Percentiles rank a stretch among this genome's conserved stretches.
These are phyloP conservation scores for Megalopta genalis DNA, from an alignment of 1,140 invertebrate species.

Conservation along the genomic window DNA sequence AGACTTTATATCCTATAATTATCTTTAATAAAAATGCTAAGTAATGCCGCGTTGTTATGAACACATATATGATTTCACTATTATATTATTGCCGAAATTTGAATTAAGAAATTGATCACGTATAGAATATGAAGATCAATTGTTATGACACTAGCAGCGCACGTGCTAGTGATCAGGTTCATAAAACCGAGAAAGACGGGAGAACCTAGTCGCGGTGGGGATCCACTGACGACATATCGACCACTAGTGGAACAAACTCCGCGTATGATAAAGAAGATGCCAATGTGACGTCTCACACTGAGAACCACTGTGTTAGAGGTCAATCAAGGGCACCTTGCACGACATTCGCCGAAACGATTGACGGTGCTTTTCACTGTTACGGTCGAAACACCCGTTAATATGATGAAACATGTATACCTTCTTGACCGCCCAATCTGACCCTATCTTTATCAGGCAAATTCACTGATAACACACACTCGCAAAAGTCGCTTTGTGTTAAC, in stretches of 20 bases:
- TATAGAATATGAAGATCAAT: neutral
- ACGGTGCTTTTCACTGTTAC: constrained; percentile 55
- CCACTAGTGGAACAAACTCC: constrained; percentile 37
- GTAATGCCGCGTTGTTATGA: too few species aligned
- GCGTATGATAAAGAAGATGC: neutral
- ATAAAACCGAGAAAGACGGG: neutral
- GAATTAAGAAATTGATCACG: neutral
- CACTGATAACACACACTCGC: constrained; percentile 15
- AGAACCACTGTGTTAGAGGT: constrained; percentile 66
- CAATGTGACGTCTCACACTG: constrained; percentile 23
- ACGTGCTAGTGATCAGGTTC: neutral
- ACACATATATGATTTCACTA: too few species aligned
- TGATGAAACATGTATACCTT: neutral
- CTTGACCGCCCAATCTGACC: neutral
- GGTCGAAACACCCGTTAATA: constrained; percentile 28
- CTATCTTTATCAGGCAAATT: neutral
- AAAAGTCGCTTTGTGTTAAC: neutral
- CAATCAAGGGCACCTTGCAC: constrained; percentile 70
- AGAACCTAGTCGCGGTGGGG: constrained; percentile 41
- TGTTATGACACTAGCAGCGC: neutral
- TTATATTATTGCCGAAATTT: too few species aligned
- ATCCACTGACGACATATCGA: constrained; percentile 59
- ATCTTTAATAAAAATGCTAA: too few species aligned
- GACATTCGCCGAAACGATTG: constrained; percentile 62
- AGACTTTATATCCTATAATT: too few species aligned